Base-by-base conservation (phyloP, 2,888 invertebrate genomes). In the Mesoligia furuncula region DNA sequence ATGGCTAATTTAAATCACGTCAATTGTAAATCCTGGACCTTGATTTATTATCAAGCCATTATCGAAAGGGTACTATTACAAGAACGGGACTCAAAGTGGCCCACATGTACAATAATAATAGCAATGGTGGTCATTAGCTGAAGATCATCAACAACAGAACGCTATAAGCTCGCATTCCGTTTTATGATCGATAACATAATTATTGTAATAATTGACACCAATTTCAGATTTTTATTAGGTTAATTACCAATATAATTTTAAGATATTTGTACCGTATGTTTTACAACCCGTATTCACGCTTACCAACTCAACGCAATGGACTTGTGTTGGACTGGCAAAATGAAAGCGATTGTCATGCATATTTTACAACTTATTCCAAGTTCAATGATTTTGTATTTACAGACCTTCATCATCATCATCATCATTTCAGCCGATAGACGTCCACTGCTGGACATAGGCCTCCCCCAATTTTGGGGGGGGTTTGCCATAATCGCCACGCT, bases 11-110 rank as follows among this genome's bases (percentile, higher is more conserved):
- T 80, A 64, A 79, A 84, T 79, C 80, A 80, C 78, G 79, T 81
- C 81, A 83, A 83, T 86, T 80, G 81, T 79, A 82, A 78, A 85
- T 79, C 79, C 80, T 82, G 80, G 62, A 83, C 80, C 77, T 85
- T 88, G 85, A 88, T 88, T 88, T 88, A 88, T 83, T 83, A 87
- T 79, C 70, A 79, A 78, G 81, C 87, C 79, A 87, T 86, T 85
- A 86, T 82, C 27, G 77, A 79, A 85, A 86, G 81, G 84, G 87
- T 84, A 71, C 77, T 75, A 85, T 85, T 85, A 81, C 77, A 81
- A 66, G 79, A 87, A 83, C 83, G 81, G 86, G 78, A 81, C 57
- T 79, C 77, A 61, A 77, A 83, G 76, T 67, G 77, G 84, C 73
- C 75, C 77, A 77, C 79, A 76, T 80, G 75, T 81, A 72, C 76